phyloP scores from a whole-genome alignment of 2,797 vertebrate species.

The Nannoperca australis region DNA sequence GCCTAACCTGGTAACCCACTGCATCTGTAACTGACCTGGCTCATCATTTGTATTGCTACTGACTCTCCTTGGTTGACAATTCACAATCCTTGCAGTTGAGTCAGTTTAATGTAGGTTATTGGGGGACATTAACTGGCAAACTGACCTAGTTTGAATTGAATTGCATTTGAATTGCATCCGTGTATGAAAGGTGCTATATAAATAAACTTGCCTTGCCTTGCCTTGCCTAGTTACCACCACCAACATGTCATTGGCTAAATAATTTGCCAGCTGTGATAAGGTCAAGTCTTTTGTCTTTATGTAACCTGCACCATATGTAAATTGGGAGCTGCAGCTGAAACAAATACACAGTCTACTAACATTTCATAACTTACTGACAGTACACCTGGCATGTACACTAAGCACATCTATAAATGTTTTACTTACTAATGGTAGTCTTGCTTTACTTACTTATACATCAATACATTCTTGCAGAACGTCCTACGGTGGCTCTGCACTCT shows the following conservation, averaged over 20 bases:
- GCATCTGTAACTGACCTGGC: conserved; percentile 1
- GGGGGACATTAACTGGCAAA: background rate
- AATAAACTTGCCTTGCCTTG: too few relatives aligned
- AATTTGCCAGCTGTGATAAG: conserved; percentile 7
- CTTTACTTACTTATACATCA: background rate
- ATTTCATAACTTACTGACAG: background rate
- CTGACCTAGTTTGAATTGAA: background rate
- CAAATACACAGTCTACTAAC: background rate
- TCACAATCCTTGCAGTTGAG: background rate
- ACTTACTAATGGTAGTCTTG: background rate
- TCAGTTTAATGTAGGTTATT: background rate
- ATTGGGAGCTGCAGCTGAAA: background rate
- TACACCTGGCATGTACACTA: background rate
- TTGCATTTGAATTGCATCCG: too few relatives aligned
- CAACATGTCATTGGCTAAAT: background rate
- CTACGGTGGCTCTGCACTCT: background rate
- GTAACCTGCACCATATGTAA: background rate
- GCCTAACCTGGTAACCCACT: background rate
- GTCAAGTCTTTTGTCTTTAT: background rate
- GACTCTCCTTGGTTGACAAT: conserved; percentile 1
- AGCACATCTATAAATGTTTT: background rate
- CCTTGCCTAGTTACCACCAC: background rate
- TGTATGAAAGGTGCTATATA: too few relatives aligned
- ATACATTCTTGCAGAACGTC: background rate
- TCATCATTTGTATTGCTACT: background rate